Conservation (phyloP, 1,140 invertebrate genomes). For the roundworm (Caenorhabditis elegans) region DNA sequence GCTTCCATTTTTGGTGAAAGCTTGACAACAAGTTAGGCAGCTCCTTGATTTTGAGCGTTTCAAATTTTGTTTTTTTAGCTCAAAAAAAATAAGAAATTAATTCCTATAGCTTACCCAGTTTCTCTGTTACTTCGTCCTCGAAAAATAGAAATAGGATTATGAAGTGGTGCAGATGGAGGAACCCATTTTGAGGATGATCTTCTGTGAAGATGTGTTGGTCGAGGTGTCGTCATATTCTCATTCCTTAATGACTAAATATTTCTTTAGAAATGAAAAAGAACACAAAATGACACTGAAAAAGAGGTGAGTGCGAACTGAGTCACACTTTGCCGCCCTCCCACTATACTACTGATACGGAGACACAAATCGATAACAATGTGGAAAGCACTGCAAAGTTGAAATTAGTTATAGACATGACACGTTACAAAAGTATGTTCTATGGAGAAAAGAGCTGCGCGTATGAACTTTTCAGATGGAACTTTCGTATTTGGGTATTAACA, state of each 20-base stretch:
- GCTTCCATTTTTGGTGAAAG: no score
- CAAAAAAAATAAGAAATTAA: no score
- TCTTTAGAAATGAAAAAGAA: neutral
- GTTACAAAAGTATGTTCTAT: neutral
- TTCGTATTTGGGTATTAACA: neutral
- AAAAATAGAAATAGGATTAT: conserved; percentile 32
- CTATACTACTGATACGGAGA: conserved; percentile 15
- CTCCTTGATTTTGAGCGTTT: no score
- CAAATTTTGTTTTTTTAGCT: no score
- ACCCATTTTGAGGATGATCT: conserved; percentile 36
- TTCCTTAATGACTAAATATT: neutral
- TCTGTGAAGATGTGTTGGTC: conserved; percentile 26
- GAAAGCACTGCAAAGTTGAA: neutral
- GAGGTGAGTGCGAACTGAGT: conserved; percentile 22
- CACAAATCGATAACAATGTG: conserved; percentile 25
- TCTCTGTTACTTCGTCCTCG: neutral
- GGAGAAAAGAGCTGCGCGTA: neutral
- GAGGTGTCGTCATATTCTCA: conserved; percentile 10
- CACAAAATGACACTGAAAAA: neutral
- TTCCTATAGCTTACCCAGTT: conserved; percentile 25
- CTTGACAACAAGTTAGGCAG: no score
- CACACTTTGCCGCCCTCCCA: conserved; percentile 13
- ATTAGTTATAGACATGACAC: no score
- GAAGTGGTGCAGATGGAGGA: conserved; percentile 8
- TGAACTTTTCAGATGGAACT: neutral